phyloP scores from a whole-genome alignment of 2,888 invertebrate species.

The Nomada hirtipes region DNA sequence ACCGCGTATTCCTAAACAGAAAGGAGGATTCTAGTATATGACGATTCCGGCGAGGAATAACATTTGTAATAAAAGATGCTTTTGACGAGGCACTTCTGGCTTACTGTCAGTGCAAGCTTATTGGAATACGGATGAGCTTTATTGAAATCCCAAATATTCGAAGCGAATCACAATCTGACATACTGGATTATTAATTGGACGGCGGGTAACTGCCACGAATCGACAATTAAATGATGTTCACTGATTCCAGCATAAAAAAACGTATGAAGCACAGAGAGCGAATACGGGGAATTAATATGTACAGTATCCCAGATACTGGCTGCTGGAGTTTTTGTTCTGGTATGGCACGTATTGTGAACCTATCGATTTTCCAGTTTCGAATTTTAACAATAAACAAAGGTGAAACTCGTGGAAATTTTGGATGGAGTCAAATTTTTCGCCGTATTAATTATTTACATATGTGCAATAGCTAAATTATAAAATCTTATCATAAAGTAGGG shows the following conservation, averaged over 20 bases:
- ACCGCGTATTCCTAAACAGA: slow-evolving; percentile 27
- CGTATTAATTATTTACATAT: too few species aligned
- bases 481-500: too few species aligned
- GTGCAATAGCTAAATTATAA: too few species aligned
- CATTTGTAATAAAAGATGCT: slow-evolving; percentile 45
- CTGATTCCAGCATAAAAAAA: background rate
- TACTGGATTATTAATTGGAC: slow-evolving; percentile 46
- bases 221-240: slow-evolving; percentile 16
- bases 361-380: background rate
- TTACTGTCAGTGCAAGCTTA: slow-evolving; percentile 25
- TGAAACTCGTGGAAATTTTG: too few species aligned
- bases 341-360: too few species aligned
- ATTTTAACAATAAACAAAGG: too few species aligned
- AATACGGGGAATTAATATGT: background rate
- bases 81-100: slow-evolving; percentile 45
- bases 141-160: slow-evolving; percentile 28
- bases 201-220: slow-evolving; percentile 17
- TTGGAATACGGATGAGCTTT: slow-evolving; percentile 40
- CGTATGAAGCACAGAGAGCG: background rate
- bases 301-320: background rate
- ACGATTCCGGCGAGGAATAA: background rate
- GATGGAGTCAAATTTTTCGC: too few species aligned
- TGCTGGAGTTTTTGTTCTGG: background rate
- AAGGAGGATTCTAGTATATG: slow-evolving; percentile 10
- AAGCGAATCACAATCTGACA: slow-evolving; percentile 30